phyloP scores from a whole-genome alignment of 2,113 vertebrate species.

The Parus major region DNA sequence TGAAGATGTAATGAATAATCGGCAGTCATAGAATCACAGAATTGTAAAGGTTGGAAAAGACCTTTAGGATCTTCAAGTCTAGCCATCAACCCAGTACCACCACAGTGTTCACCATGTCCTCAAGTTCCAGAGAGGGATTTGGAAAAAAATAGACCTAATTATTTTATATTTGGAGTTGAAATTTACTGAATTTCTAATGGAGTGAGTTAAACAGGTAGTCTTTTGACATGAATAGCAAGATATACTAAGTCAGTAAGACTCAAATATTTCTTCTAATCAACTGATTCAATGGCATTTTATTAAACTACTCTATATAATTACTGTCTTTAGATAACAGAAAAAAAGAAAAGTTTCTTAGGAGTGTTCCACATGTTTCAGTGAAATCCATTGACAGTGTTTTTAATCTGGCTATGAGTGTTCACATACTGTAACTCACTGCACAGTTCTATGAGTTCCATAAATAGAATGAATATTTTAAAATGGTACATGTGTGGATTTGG shows the following conservation, averaged over 20 bases:
- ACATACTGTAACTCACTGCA: slow-evolving; percentile 2
- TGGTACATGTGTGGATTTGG: slow-evolving; percentile 51
- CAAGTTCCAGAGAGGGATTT: neutral
- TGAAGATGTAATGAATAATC: neutral
- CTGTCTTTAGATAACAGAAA: neutral
- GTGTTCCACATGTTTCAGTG: neutral
- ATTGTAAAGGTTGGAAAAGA: neutral
- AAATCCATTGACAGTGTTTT: slow-evolving; percentile 38
- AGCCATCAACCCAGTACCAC: no score
- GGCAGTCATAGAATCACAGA: neutral
- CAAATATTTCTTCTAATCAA: neutral
- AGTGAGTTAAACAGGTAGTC: neutral
- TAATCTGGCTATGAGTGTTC: neutral
- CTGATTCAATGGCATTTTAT: neutral
- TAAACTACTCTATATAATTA: neutral
- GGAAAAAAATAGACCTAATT: neutral
- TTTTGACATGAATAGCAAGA: neutral
- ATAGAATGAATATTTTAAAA: slow-evolving; percentile 54
- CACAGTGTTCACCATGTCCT: neutral
- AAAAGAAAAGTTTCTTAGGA: neutral
- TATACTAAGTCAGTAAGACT: neutral
- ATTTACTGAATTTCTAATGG: neutral
- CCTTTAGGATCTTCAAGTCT: neutral
- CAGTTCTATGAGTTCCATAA: slow-evolving; percentile 15
- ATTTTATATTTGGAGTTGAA: neutral